Evolutionary conservation across 2,797 vertebrate species (phyloP).

Genomic region (Hoplostethus atlanticus): DNA sequence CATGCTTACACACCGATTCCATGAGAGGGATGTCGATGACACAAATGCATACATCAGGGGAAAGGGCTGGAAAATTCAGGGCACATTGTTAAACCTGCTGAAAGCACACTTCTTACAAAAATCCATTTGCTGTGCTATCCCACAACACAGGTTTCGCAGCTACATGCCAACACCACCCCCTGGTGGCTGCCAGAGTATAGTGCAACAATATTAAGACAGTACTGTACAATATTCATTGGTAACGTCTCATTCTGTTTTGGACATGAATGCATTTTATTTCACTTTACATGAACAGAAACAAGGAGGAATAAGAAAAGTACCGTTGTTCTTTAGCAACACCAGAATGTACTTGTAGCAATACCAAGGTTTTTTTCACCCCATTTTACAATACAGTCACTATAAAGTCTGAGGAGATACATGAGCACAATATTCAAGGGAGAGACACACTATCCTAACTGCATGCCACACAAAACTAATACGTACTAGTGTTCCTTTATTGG

Average conservation of each 20-base stretch:
- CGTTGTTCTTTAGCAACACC: slow-evolving; percentile 23
- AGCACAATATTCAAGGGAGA: slow-evolving; percentile 40
- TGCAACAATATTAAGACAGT: not conserved
- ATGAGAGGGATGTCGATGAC: slow-evolving; percentile 13
- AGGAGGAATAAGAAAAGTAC: slow-evolving; percentile 28
- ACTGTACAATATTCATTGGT: not conserved
- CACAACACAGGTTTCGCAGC: not conserved
- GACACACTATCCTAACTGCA: slow-evolving; percentile 46
- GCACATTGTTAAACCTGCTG: slow-evolving; percentile 41
- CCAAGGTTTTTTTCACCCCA: slow-evolving; percentile 6
- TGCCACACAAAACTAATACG: slow-evolving; percentile 44
- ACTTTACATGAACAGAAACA: slow-evolving; percentile 48
- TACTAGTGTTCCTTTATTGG: slow-evolving; percentile 14
- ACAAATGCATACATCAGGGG: slow-evolving; percentile 37
- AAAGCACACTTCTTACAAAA: slow-evolving; percentile 13
- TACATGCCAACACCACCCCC: slow-evolving; percentile 50
- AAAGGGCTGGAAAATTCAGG: slow-evolving; percentile 41
- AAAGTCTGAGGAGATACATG: slow-evolving; percentile 23
- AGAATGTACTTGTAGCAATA: slow-evolving; percentile 13
- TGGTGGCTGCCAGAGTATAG: slow-evolving; percentile 32
- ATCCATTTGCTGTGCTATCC: not conserved
- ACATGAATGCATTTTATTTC: slow-evolving; percentile 52
- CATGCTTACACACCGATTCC: not conserved
- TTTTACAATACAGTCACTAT: slow-evolving; percentile 44
- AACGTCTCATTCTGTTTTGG: not conserved